Evolutionary conservation across 2,797 vertebrate genomes (phyloP), one percentile per base, ranked within the genome.

Genomic region (Notolabrus celidotus): DNA sequence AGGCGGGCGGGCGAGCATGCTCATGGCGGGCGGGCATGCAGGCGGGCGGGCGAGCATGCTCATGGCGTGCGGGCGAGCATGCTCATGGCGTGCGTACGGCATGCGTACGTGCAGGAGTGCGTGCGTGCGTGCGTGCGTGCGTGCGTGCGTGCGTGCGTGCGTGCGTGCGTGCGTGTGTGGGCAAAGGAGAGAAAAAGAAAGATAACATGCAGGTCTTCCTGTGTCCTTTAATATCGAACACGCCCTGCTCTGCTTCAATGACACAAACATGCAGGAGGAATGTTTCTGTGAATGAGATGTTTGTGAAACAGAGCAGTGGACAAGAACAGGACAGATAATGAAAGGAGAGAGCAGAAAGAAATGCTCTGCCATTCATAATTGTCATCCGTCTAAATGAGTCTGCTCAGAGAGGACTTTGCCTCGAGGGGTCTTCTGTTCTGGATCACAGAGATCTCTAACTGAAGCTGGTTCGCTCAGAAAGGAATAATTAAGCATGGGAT

Each of bases 331-430:
- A 57, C 3, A 23, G 53, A 34, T 43, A 50, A 43, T 65, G 55
- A 58, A 55, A 72, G 3, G 61, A 5, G 23, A 51, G 50, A 55
- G 38, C 14, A 19, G 53, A 58, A 58, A 49, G 52, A 60, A 60
- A 64, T 60, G 52, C 49, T 11, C 39, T 58, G 51, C 31, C 36
- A 38, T 58, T 82, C 73, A 54, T 66, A 65, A 82, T 76, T 71
- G 77, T 79, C 49, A 62, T 10, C 39, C 59, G 69, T 66, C 64
- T 39, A 25, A 73, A 81, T 57, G 67, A 66, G 46, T 62, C 70
- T 59, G 47, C 25, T 65, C 68, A 50, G 46, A 64, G 23, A 17
- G 63, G 66, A 49, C 61, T 31, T 55, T 38, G 20, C 47, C 58
- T 76, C 46, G 16, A 66, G 71, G 55, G 59, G 39, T 57, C 31